Evolutionary conservation across 1,140 invertebrate genomes (phyloP), one percentile per base, ranked within the genome.

Genomic region (Choristoneura fumiferana): DNA sequence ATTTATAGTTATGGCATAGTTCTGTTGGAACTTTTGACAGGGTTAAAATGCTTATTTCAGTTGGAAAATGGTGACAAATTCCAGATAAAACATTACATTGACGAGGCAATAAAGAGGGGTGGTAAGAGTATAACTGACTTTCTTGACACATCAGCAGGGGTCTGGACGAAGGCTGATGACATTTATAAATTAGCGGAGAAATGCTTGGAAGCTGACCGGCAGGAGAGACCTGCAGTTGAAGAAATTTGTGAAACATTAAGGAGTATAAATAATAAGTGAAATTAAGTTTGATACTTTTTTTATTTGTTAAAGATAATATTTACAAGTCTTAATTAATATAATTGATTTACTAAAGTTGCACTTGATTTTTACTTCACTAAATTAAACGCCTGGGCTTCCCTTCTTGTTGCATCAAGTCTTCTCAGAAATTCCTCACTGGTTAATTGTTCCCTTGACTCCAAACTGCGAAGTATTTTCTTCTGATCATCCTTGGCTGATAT

Each of bases 1-100:
- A 92, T 93, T 9, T 96, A 92, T 76, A 95, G 94, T 75, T 96
- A 92, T 90, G 95, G 95, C 5, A 92, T 96, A 39, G 94, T 95
- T n/a, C 65, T 95, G 8, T 78, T 95, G 33, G 94, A 95, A 84
- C 61, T 95, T 33, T 67, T 95, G 12, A 95, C 94, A 22, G 93
- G 93, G 22, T 83, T 94, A 18, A 89, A 91, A 38, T 91, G 93
- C 10, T 91, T 92, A 57, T 91, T 94, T 65, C 64, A 60, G 8
- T 58, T 56, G 22, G 61, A 69, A 57, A 71, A 77, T 22, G 18
- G 33, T 15, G 78, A 76, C 22, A 78, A 67, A 45, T 70, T 81
- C 15, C 77, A 84, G 52, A 84, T 89, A 22, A 79, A 81, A 52
- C 65, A 72, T 56, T 84, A 81, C 71, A 71, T 89, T 15, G 69